phyloP scores from a whole-genome alignment of 2,888 invertebrate genomes.

The Cerastoderma edule region DNA sequence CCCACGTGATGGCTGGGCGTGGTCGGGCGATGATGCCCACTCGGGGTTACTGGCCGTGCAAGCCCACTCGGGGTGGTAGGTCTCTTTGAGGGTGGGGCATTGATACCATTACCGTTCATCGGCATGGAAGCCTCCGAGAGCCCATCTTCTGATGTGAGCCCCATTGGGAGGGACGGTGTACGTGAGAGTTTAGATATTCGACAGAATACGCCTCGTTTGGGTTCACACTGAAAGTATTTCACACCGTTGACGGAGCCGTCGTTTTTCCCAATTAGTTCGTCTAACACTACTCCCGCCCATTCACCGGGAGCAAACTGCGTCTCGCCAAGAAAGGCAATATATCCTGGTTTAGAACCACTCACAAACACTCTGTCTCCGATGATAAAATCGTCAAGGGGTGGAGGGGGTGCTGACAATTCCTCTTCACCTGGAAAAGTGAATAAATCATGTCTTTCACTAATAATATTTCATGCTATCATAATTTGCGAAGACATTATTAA shows the following conservation, averaged over 20 bases:
- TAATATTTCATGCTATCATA: neutral
- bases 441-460: neutral
- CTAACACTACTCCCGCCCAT: conserved; percentile 83
- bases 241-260: conserved; percentile 83
- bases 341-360: conserved; percentile 82
- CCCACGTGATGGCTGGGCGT: conserved; percentile 34
- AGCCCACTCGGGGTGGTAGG: conserved; percentile 55
- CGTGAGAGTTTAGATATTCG: conserved; percentile 89
- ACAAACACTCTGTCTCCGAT: conserved; percentile 96
- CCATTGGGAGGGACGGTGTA: conserved; percentile 66
- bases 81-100: conserved; percentile 35
- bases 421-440: conserved; percentile 76
- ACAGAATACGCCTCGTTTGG: conserved; percentile 83
- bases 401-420: conserved; percentile 57
- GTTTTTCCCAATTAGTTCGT: conserved; percentile 83
- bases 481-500: neutral
- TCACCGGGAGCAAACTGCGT: conserved; percentile 83
- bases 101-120: conserved; percentile 51
- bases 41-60: conserved; percentile 56
- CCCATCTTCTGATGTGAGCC: conserved; percentile 49
- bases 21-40: too few species aligned
- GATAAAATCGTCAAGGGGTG: conserved; percentile 92
- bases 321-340: conserved; percentile 83
- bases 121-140: conserved; percentile 50
- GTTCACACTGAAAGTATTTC: conserved; percentile 83